phyloP scores from a whole-genome alignment of 2,888 invertebrate genomes.

The Caenorhabditis sp. region DNA sequence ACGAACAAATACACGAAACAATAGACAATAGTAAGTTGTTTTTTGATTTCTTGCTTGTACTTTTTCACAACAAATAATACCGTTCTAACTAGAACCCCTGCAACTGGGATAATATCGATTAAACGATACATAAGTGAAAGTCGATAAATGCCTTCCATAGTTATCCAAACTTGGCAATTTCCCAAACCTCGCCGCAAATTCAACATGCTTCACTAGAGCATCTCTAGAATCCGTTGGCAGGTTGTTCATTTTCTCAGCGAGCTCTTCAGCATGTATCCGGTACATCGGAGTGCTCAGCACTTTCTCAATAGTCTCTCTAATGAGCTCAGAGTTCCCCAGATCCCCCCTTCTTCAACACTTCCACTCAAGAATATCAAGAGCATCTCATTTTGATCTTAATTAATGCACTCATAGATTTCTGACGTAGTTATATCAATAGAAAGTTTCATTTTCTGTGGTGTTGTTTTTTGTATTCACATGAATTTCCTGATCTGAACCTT shows the following conservation, averaged over 20 bases:
- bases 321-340: conserved; percentile 19
- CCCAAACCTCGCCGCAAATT: conserved; percentile 16
- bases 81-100: too few species aligned
- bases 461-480: too few species aligned
- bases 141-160: conserved; percentile 8
- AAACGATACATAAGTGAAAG: conserved; percentile 10
- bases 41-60: too few species aligned
- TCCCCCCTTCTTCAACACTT: conserved; percentile 39
- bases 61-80: too few species aligned
- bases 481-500: too few species aligned
- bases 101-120: conserved; percentile 7
- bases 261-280: conserved; percentile 23
- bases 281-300: conserved; percentile 9
- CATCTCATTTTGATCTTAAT: too few species aligned
- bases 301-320: conserved; percentile 1
- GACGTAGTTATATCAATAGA: too few species aligned
- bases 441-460: too few species aligned
- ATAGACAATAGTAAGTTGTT: too few species aligned
- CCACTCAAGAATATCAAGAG: too few species aligned
- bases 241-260: conserved; percentile 44
- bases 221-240: conserved; percentile 46
- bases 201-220: conserved; percentile 42
- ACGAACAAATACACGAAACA: too few species aligned
- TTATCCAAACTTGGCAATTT: conserved; percentile 22
- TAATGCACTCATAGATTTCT: too few species aligned